Base-by-base conservation (phyloP, 2,888 invertebrate species). In the Apoderus coryli region DNA sequence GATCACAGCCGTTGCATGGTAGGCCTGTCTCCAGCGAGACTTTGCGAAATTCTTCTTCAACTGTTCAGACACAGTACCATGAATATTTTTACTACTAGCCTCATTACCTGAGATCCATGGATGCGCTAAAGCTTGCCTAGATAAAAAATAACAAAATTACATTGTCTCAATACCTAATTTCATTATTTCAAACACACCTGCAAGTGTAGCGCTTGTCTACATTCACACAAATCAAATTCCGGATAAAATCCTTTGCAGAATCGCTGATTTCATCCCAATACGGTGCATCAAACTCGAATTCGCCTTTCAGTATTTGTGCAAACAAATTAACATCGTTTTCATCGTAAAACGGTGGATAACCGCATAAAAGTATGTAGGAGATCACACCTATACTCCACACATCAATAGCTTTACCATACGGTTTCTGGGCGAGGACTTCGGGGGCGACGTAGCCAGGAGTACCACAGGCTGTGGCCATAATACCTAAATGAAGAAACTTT, bases 211-310 rank as follows among this genome's bases (percentile, higher is more conserved):
- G 75, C 59, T 85, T 82, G 41, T 89, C 88, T 31, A 90, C 89
- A 64, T 93, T 86, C 43, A 95, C 92, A 64, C 95, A 95, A 90
- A 98, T 95, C 58, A 98, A 66, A 59, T 92, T 82, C 38, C 81
- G 75, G 54, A 98, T 98, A 62, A 98, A 98, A 64, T 96, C 92
- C 65, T 98, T 98, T 15, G 96, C 96, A 25, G 93, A 95, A 49
- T 95, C 93, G 58, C 93, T 95, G 48, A 98, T 98, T 57, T 96
- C 95, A 65, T 98, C 96, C 98, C 98, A 98, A 61, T 98, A 98
- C 1, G 96, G 96, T 30, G 95, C 88, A 62, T 98, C 96, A 63
- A 98, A 98, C 63, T 98, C 96, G 64, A 96, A 98, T 63, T 98
- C 95, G 43, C 90, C 93, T 70, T 89, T 89, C 48, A 98, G 67